phyloP scores from a whole-genome alignment of 2,113 vertebrate genomes.

The Pomatostomus ruficeps region DNA sequence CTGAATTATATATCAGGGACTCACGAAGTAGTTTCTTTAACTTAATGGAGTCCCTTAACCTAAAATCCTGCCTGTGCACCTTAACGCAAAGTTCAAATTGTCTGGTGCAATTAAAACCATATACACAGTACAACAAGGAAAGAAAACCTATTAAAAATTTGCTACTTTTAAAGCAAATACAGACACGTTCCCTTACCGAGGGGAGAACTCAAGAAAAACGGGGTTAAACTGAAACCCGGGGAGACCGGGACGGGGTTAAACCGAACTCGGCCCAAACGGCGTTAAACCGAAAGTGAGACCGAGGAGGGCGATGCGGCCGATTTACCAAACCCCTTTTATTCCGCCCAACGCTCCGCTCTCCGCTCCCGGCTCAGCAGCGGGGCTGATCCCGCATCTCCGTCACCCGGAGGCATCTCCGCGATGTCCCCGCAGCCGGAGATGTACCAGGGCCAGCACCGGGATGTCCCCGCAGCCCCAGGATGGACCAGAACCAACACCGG shows the following conservation, averaged over 20 bases:
- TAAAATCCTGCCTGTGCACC: neutral
- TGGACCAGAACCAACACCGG: too few relatives aligned
- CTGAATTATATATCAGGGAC: neutral
- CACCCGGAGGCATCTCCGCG: neutral
- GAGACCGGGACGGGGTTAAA: too few relatives aligned
- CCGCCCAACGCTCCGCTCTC: accelerated
- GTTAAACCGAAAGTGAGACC: neutral
- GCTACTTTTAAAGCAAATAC: neutral
- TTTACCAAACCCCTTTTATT: neutral
- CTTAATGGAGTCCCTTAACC: neutral
- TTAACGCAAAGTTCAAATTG: neutral
- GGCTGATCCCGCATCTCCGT: neutral
- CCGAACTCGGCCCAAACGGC: too few relatives aligned
- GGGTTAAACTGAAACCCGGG: neutral
- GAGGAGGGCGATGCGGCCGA: accelerated
- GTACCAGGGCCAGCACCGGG: neutral
- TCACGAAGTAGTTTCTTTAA: neutral
- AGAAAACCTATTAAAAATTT: too few relatives aligned
- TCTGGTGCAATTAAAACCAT: neutral
- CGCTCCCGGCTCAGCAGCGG: neutral
- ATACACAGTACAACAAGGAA: accelerated
- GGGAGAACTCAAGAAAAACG: neutral
- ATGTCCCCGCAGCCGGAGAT: neutral
- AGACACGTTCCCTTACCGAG: accelerated
- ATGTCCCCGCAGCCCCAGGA: neutral